These are phyloP conservation scores for Sebastes iracundus DNA, from an alignment of 2,797 vertebrate genomes.

Conservation along the genomic window DNA sequence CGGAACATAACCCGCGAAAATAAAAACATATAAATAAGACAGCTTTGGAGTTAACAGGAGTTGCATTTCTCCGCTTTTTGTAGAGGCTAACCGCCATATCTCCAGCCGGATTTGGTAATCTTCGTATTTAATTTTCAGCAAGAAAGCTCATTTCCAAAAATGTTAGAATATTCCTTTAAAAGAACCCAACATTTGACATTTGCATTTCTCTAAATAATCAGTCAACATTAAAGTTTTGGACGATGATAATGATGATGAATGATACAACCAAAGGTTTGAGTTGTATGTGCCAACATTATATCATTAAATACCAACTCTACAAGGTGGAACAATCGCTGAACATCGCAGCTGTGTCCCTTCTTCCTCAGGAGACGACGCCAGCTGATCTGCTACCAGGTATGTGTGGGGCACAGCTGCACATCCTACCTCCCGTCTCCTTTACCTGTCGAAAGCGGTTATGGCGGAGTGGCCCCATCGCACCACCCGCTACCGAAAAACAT, in stretches of 20 bases:
- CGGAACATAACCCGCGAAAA: background rate
- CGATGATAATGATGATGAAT: too few species aligned
- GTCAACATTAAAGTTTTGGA: background rate
- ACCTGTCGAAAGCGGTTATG: conserved; percentile 72
- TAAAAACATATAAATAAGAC: background rate
- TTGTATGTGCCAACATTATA: background rate
- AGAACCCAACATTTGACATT: background rate
- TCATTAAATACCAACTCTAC: conserved; percentile 20
- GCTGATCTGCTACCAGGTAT: conserved; percentile 66
- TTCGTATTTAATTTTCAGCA: background rate
- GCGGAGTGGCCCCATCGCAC: conserved; percentile 38
- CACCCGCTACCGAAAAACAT: conserved; percentile 43
- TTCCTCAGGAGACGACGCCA: conserved; percentile 52
- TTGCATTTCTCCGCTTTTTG: background rate
- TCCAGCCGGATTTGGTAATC: background rate
- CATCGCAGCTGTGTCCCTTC: conserved; percentile 54
- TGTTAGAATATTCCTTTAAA: background rate
- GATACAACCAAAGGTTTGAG: background rate
- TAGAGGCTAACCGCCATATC: background rate
- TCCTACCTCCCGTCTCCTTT: conserved; percentile 54
- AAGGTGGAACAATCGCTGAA: conserved; percentile 31
- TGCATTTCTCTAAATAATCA: background rate
- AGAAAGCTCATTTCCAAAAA: background rate
- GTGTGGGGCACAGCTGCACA: conserved; percentile 55
- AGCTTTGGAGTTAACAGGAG: background rate